Conservation (phyloP, 2,888 invertebrate genomes). For the Cyclophora albipunctata region DNA sequence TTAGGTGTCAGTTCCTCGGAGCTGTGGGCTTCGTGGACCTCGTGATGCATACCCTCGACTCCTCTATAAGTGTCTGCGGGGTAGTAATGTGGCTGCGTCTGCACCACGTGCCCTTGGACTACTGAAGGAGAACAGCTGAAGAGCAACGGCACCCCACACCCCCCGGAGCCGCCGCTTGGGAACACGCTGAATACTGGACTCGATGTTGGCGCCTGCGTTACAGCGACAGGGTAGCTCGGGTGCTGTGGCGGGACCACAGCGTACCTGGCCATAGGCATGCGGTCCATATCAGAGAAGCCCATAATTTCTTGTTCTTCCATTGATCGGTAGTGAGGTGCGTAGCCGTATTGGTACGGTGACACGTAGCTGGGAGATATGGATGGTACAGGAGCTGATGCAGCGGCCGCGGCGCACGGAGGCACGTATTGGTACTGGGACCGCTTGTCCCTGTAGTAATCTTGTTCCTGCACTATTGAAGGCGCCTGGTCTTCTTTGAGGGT, state of each 20-base stretch:
- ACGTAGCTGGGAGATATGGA: slow-evolving; percentile 18
- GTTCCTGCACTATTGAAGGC: slow-evolving; percentile 13
- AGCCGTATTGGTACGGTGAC: slow-evolving; percentile 21
- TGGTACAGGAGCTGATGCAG: slow-evolving; percentile 27
- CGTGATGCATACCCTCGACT: slow-evolving; percentile 30
- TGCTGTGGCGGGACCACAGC: slow-evolving; percentile 23
- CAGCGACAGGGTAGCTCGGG: slow-evolving; percentile 12
- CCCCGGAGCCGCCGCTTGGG: slow-evolving; percentile 47
- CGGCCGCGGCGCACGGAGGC: slow-evolving; percentile 41
- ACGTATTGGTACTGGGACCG: slow-evolving; percentile 33
- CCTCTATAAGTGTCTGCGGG: slow-evolving; percentile 33
- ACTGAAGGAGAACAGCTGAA: slow-evolving; percentile 60
- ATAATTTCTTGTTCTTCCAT: slow-evolving; percentile 39
- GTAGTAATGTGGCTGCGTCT: slow-evolving; percentile 25
- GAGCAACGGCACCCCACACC: slow-evolving; percentile 52
- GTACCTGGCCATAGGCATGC: slow-evolving; percentile 38
- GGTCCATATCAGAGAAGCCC: slow-evolving; percentile 48
- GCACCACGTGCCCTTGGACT: slow-evolving; percentile 42
- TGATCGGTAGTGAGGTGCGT: slow-evolving; percentile 36
- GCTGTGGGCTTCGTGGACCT: slow-evolving; percentile 22
- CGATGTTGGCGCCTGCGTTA: slow-evolving; percentile 17
- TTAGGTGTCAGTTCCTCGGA: slow-evolving; percentile 18
- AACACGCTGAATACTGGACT: slow-evolving; percentile 48
- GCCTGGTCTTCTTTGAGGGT: slow-evolving; percentile 19
- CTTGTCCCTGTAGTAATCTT: slow-evolving; percentile 29